A percentile compares a stretch with the other conserved stretches of the same genome.
These are phyloP conservation scores for Mohoua ochrocephala DNA, from an alignment of 2,113 vertebrate genomes.

Conservation along the genomic window DNA sequence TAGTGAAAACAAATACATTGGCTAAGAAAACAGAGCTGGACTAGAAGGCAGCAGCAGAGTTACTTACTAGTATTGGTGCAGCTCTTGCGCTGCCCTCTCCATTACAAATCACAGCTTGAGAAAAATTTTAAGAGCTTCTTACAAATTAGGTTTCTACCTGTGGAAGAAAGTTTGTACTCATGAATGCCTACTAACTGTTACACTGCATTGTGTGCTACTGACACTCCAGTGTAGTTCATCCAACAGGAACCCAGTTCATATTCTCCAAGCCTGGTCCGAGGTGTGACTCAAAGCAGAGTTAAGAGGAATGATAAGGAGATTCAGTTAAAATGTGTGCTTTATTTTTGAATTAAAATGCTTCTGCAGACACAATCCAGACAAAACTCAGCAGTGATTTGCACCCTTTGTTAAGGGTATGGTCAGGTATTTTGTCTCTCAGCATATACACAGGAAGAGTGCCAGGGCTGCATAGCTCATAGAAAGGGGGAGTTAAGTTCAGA, in stretches of 20 bases:
- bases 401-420: neutral
- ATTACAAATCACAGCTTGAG: neutral
- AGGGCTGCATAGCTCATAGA: neutral
- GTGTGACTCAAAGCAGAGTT: neutral
- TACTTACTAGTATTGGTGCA: neutral
- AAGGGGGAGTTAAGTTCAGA: neutral
- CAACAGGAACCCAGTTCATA: neutral
- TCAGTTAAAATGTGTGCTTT: neutral
- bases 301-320: neutral
- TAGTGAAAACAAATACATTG: neutral
- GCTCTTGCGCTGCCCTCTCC: neutral
- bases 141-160: neutral
- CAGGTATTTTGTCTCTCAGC: neutral
- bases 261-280: neutral
- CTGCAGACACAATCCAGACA: neutral
- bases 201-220: neutral
- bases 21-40: neutral
- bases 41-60: neutral
- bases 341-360: neutral
- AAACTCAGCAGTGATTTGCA: neutral
- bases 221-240: neutral
- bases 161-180: neutral
- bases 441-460: neutral
- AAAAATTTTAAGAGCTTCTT: neutral
- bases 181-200: neutral